Evolutionary conservation across 2,113 vertebrate genomes (phyloP).

Genomic region (Zapus hudsonius): DNA sequence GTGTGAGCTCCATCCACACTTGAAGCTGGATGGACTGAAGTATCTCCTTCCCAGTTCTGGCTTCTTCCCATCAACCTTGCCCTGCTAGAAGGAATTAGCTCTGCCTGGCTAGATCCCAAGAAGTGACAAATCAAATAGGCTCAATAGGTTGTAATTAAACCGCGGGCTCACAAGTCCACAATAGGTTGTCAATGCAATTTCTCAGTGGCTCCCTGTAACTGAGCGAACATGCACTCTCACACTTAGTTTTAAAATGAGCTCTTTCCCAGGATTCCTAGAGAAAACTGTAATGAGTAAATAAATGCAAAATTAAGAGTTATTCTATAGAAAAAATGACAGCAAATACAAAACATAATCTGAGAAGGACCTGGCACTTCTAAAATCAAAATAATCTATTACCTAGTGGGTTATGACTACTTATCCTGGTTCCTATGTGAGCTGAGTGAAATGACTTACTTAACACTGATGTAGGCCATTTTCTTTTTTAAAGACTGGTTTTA

Average conservation of each 20-base stretch:
- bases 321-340: background rate
- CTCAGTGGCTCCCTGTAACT: background rate
- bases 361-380: background rate
- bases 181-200: slow-evolving; percentile 8
- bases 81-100: slow-evolving; percentile 28
- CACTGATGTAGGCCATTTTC: background rate
- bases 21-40: background rate
- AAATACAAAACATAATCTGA: background rate
- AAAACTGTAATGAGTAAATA: slow-evolving; percentile 41
- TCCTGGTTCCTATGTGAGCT: slow-evolving; percentile 23
- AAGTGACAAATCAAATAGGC: slow-evolving; percentile 48
- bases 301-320: slow-evolving; percentile 17
- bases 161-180: slow-evolving; percentile 15
- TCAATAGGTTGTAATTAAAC: slow-evolving; percentile 46
- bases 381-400: slow-evolving; percentile 2
- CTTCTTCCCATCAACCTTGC: background rate
- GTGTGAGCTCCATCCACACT: background rate
- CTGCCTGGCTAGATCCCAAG: slow-evolving; percentile 42
- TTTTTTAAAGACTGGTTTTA: background rate
- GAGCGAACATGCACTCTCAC: background rate
- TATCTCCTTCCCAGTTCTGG: slow-evolving; percentile 9
- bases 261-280: background rate
- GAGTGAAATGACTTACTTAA: slow-evolving; percentile 37
- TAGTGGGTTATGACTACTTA: background rate
- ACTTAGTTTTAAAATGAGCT: slow-evolving; percentile 61